These are phyloP conservation scores for Eledone cirrhosa DNA, from an alignment of 2,888 invertebrate species.

Conservation along the genomic window DNA sequence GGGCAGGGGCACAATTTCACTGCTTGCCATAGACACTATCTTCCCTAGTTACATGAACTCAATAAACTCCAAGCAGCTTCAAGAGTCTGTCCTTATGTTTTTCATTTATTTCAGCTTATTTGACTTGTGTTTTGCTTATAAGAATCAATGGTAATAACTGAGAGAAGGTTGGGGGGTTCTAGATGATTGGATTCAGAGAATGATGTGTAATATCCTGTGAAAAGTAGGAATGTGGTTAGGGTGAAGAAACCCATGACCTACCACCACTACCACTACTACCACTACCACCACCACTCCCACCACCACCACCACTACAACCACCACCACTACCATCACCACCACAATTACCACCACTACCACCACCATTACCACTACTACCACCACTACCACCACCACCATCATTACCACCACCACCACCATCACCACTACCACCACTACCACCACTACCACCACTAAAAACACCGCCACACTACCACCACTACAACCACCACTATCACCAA, in stretches of 20 bases:
- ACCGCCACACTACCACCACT: not conserved
- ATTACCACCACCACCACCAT: not conserved
- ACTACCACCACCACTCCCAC: not conserved
- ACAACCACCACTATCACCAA: not conserved
- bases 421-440: not conserved
- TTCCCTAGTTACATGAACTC: no score
- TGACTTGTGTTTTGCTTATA: no score
- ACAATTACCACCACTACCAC: not conserved
- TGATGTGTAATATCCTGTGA: no score
- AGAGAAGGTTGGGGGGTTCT: no score
- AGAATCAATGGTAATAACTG: no score
- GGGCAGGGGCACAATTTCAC: no score
- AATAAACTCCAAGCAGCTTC: no score
- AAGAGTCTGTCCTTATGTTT: no score
- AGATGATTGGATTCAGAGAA: no score
- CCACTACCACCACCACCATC: not conserved
- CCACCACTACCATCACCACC: not conserved
- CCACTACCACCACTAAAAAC: not conserved
- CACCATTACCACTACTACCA: not conserved
- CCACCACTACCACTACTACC: not conserved
- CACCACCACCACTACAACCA: not conserved
- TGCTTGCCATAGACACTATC: no score
- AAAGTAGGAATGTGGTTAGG: no score
- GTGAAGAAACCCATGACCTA: not conserved
- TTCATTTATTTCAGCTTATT: no score